Base-by-base conservation (phyloP, 2,113 vertebrate genomes). In the Bagarius yarrelli region DNA sequence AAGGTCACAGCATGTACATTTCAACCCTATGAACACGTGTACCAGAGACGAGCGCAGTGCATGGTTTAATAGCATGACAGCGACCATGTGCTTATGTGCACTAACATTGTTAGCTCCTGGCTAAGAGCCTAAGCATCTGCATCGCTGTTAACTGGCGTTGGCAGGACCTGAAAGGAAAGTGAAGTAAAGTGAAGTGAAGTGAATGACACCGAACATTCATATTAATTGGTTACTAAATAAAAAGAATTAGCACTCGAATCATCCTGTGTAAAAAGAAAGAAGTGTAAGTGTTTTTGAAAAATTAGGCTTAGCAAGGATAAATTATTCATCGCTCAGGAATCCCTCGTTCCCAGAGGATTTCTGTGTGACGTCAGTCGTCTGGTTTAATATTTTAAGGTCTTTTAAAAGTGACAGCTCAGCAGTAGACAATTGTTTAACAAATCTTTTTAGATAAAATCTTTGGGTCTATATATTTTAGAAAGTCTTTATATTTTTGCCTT, bases 21-120 rank as follows among this genome's bases (percentile, higher is more conserved):
- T 36, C 73, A 18, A 19, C 52, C 21, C 63, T 70, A 61, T 56
- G 32, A 47, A 72, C 72, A 76, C 32, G 34, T 3, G n/a, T 34
- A 66, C 63, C 53, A 72, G 40, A 55, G 56, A 50, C 60, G 15
- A 9, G 21, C n/a, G 25, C 52, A 19, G 57, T 64, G 18, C 19
- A 27, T 71, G 36, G 19, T 82, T 61, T 59, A 44, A 60, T 36
- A 32, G 63, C 34, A 66, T 36, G 32, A 71, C 78, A 77, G 36
- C 61, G 44, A 55, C 16, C 23, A 34, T 23, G 56, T 66, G 79
- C 67, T 72, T 18, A 40, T 21, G 11, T 21, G 8, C 44, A 27
- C 59, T 36, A 91, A 92, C 90, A 86, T 85, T 88, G 91, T 91
- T 92, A 88, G 91, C 87, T 92, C 92, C 93, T 92, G 92, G 90